Percentiles rank a stretch among this genome's conserved stretches.
These are phyloP conservation scores for Lasius fuliginosus DNA, from an alignment of 2,888 invertebrate genomes.

Conservation along the genomic window DNA sequence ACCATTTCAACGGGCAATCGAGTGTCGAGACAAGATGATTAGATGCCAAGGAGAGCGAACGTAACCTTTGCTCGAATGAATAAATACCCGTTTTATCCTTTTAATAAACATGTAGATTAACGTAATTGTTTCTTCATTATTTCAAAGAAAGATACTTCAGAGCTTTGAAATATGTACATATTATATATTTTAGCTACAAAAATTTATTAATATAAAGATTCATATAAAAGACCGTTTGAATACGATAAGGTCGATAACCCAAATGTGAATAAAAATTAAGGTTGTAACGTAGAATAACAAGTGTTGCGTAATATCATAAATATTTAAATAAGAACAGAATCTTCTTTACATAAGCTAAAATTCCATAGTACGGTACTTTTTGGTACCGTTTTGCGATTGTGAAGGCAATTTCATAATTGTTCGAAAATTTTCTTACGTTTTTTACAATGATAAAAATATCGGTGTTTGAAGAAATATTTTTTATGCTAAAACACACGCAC, in stretches of 20 bases:
- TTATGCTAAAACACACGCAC: background rate
- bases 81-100: slow-evolving; percentile 64
- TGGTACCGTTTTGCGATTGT: background rate
- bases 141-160: background rate
- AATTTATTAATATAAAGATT: background rate
- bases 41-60: slow-evolving; percentile 67
- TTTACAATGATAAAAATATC: background rate
- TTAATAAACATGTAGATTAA: background rate
- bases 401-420: background rate
- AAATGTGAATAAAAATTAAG: background rate
- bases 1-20: slow-evolving; percentile 24
- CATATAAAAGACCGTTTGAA: background rate
- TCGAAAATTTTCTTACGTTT: background rate
- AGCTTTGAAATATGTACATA: background rate
- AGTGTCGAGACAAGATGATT: slow-evolving; percentile 58
- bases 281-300: slow-evolving; percentile 8
- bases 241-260: background rate
- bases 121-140: slow-evolving; percentile 11
- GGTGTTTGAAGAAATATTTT: slow-evolving; percentile 1
- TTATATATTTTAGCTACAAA: background rate
- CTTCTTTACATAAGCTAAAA: slow-evolving; percentile 27
- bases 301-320: slow-evolving; percentile 4
- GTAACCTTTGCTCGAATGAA: slow-evolving; percentile 64
- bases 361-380: slow-evolving; percentile 7
- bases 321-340: slow-evolving; percentile 22